Base-by-base conservation (phyloP, 2,113 vertebrate species). In the Urocitellus parryii region DNA sequence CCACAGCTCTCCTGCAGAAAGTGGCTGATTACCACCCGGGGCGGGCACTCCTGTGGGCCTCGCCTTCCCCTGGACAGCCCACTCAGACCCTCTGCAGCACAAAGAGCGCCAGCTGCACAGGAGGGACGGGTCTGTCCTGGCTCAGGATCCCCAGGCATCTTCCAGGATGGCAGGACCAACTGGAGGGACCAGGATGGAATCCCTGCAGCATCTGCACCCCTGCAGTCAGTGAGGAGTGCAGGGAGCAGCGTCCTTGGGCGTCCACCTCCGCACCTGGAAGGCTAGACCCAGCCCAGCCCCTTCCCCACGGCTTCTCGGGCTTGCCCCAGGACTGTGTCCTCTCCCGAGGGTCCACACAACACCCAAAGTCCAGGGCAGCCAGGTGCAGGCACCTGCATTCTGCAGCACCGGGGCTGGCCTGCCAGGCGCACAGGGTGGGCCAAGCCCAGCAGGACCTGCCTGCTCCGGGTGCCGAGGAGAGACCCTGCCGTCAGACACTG, bases 141-240 rank as follows among this genome's bases (percentile, higher is more conserved):
- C 32, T 83, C 70, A n/a, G 39, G 8, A 32, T 45, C 11, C 61
- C 37, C 51, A 29, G n/a, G 32, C 56, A 18, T 56, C 56, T 72
- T 18, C 10, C 2, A 2, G 29, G 16, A 45, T 2, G 8, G 18
- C 17, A 10, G 13, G 37, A 45, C 45, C 27, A 39, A 45, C 29
- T 25, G 9, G 34, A 51, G 39, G 4, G 14, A 3, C 7, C 34
- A 80, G 14, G 45, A 8, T 0, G 1, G 2, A 42, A 25, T 8
- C 13, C 9, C 51, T 4, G 4, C 42, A 6, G 51, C 25, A 29
- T 5, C 27, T 8, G 12, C 14, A 0, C 27, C 0, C 37, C 20
- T 27, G 1, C 8, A 16, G 1, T 6, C 70, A 13, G 17, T 0
- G 0, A 5, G 29, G 42, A 65, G 11, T 72, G 0, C 0, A 22